Conservation (phyloP, 2,888 invertebrate species). For the Ichneumoninae sp. region DNA sequence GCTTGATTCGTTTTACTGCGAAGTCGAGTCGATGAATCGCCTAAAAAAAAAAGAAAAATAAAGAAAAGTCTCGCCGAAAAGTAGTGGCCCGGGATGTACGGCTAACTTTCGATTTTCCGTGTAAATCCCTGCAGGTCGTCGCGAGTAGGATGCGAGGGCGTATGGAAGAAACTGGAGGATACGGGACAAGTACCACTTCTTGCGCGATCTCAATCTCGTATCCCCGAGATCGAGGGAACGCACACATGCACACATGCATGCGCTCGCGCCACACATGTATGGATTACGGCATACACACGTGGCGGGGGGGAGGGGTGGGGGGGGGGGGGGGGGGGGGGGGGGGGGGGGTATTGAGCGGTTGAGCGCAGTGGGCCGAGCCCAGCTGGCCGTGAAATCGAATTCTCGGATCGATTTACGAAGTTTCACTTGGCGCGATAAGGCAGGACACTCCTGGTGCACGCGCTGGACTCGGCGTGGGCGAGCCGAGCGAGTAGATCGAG, state of each 20-base stretch:
- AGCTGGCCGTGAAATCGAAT: slow-evolving; percentile 68
- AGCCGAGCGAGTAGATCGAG: slow-evolving; percentile 51
- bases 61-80: not conserved
- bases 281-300: slow-evolving; percentile 40
- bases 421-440: slow-evolving; percentile 66
- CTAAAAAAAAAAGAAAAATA: not conserved
- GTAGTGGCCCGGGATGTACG: not conserved
- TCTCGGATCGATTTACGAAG: slow-evolving; percentile 67
- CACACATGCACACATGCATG: slow-evolving; percentile 25
- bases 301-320: not conserved
- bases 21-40: not conserved
- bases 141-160: not conserved
- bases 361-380: slow-evolving; percentile 59
- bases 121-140: slow-evolving; percentile 13
- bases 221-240: slow-evolving; percentile 58
- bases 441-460: slow-evolving; percentile 56
- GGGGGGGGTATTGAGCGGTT: slow-evolving; percentile 58
- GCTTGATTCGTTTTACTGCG: not conserved
- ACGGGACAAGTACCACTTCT: slow-evolving; percentile 50
- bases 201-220: slow-evolving; percentile 64
- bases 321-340: not conserved
- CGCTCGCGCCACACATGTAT: slow-evolving; percentile 9
- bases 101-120: slow-evolving; percentile 25
- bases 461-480: slow-evolving; percentile 63
- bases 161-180: slow-evolving; percentile 29